Percentiles rank a stretch among this genome's conserved stretches.
Conservation (phyloP, 1,140 invertebrate genomes). For the Temnothorax nylanderi region DNA sequence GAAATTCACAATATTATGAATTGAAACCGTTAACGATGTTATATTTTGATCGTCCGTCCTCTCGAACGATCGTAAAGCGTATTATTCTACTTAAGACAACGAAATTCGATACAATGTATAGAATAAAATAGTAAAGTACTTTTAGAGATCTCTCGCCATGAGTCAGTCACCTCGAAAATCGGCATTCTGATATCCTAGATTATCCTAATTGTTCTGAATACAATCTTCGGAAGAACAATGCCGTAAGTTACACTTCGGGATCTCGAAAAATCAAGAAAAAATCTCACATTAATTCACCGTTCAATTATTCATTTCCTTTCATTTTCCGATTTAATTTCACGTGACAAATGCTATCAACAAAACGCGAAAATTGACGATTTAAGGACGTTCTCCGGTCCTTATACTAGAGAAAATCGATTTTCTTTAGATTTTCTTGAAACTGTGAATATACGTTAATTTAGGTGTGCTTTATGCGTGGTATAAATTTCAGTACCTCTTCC, state of each 20-base stretch:
- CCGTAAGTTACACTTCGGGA: not conserved
- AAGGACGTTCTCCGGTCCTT: too few relatives aligned
- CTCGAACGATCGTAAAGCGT: not conserved
- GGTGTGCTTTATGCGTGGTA: too few relatives aligned
- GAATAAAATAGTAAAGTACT: not conserved
- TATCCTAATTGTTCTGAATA: not conserved
- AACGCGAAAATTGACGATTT: not conserved
- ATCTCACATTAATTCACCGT: not conserved
- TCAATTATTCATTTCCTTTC: not conserved
- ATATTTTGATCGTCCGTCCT: not conserved
- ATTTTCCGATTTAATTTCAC: not conserved
- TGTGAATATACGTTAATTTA: too few relatives aligned
- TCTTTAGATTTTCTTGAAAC: too few relatives aligned
- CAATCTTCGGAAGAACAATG: not conserved
- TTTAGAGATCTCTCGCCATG: not conserved
- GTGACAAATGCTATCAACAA: not conserved
- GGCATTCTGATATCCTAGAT: not conserved
- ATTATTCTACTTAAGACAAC: not conserved
- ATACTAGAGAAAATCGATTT: too few relatives aligned
- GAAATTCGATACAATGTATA: not conserved
- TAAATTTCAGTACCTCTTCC: too few relatives aligned
- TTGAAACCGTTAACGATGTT: not conserved
- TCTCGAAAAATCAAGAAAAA: not conserved
- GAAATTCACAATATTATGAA: slow-evolving; percentile 27
- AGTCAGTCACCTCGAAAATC: not conserved